Conservation (phyloP, 2,888 invertebrate genomes). For the Hemithea aestivaria region DNA sequence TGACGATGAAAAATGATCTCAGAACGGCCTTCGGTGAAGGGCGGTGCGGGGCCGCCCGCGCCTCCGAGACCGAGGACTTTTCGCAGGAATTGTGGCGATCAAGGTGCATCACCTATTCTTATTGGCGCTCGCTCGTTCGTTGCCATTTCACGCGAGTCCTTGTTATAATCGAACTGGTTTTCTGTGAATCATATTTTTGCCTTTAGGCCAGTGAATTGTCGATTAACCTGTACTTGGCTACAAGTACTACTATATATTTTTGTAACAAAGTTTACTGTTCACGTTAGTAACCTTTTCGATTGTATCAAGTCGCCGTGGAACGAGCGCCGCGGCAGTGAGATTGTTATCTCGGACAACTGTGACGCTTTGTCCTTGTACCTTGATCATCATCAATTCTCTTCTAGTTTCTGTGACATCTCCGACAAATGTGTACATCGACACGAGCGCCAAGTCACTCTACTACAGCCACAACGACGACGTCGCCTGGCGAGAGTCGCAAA, state of each 20-base stretch:
- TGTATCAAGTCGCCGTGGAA: slow-evolving; percentile 6
- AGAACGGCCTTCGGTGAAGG: slow-evolving; percentile 64
- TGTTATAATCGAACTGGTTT: slow-evolving; percentile 28
- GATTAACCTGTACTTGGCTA: neutral
- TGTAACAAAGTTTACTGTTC: neutral
- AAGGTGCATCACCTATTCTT: slow-evolving; percentile 61
- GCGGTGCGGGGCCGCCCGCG: slow-evolving; percentile 62
- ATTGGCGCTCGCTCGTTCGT: slow-evolving; percentile 22
- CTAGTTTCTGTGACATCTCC: slow-evolving; percentile 78
- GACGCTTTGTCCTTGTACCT: slow-evolving; percentile 27
- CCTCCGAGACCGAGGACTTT: slow-evolving; percentile 71
- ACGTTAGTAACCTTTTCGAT: slow-evolving; percentile 16
- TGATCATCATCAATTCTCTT: slow-evolving; percentile 40
- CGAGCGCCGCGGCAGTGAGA: slow-evolving; percentile 14
- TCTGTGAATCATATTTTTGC: slow-evolving; percentile 13
- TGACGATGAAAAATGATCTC: slow-evolving; percentile 71
- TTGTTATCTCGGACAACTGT: slow-evolving; percentile 3
- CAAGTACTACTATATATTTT: slow-evolving; percentile 4
- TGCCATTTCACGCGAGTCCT: slow-evolving; percentile 26
- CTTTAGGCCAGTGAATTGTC: neutral
- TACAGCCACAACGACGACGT: slow-evolving; percentile 70
- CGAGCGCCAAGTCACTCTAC: slow-evolving; percentile 60
- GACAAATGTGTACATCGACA: slow-evolving; percentile 74
- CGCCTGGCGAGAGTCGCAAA: slow-evolving; percentile 31
- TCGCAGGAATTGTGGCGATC: slow-evolving; percentile 79